phyloP scores from a whole-genome alignment of 2,113 vertebrate genomes.

The Mandrillus leucophaeus region DNA sequence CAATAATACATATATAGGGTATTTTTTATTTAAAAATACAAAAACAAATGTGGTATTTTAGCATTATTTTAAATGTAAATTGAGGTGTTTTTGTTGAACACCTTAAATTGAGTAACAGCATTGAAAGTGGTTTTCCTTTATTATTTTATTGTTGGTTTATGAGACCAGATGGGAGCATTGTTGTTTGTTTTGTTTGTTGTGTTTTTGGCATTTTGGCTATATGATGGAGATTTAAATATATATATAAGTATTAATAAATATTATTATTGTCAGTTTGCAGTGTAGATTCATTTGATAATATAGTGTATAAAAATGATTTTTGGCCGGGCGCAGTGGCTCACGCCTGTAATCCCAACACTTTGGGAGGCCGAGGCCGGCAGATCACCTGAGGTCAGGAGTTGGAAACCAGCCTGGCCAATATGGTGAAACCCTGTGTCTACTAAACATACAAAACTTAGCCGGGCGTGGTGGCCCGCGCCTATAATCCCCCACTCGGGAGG shows the following conservation, averaged over 20 bases:
- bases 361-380: no score
- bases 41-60: background rate
- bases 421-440: no score
- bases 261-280: background rate
- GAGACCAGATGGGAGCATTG: background rate
- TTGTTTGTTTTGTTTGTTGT: background rate
- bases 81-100: background rate
- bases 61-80: background rate
- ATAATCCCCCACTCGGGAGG: no score
- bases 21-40: background rate
- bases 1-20: background rate
- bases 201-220: background rate
- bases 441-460: no score
- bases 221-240: background rate
- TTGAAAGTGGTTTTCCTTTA: background rate
- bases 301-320: background rate
- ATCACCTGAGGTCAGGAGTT: no score
- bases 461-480: no score
- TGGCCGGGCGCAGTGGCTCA: no score
- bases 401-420: no score
- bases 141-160: background rate
- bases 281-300: background rate
- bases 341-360: no score
- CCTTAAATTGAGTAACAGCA: background rate
- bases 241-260: background rate